Base-by-base conservation (phyloP, 2,797 vertebrate genomes). In the Molossus alvarezi region DNA sequence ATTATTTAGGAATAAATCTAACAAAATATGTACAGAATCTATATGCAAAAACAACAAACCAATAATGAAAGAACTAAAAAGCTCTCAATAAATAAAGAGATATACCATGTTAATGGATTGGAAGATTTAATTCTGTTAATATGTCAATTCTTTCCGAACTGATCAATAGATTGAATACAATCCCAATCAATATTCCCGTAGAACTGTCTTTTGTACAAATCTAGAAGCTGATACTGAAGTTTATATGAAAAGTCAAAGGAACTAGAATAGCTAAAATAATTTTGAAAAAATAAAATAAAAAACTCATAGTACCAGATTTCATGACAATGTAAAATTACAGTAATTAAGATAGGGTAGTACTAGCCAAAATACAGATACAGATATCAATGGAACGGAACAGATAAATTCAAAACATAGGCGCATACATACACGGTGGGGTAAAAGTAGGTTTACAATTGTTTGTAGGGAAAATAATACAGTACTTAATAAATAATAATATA, bases 31-130 rank as follows among this genome's bases (percentile, higher is more conserved):
- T 33, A 33, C 5, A 88, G n/a, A 48, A 18, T 80, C 33, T 88
- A 81, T 29, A 89, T 9, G 53, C 29, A 94, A 64, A 88, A 83
- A 58, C 6, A 55, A 55, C 7, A 81, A 81, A 88, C 21, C 11
- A 64, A 48, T 58, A 75, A 94, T 57, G 55, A 89, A 77, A 57
- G 33, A 76, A 76, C 69, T 27, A 71, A 76, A 86, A 75, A 65
- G 62, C n/a, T 45, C 62, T 69, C 25, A 41, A 67, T 15, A 94
- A 94, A 53, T 13, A 51, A 62, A 81, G 37, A 62, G 45, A 75
- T 25, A 65, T 14, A 72, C 25, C 33, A 86, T 48, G 60, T 15
- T 55, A 89, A 67, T 41, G 8, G 60, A 29, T 9, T 41, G 11
- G 23, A 65, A 77, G 48, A 29, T 65, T 69, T 67, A 79, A 69